Evolutionary conservation across 2,113 vertebrate genomes (phyloP).

Genomic region (Miniopterus natalensis): DNA sequence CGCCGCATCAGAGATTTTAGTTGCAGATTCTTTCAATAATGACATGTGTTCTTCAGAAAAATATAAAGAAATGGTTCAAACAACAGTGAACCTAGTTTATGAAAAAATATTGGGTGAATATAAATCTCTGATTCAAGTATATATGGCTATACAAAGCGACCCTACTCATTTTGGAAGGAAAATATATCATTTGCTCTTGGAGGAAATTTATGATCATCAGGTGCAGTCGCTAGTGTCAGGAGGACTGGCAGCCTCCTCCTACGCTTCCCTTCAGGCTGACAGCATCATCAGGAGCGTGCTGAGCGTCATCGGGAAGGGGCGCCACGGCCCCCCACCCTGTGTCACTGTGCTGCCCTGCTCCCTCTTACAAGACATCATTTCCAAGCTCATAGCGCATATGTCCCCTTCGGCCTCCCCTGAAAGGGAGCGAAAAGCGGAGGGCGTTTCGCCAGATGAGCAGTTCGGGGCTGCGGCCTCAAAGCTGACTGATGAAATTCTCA

Average conservation of each 20-base stretch:
- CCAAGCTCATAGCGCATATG: slow-evolving; percentile 68
- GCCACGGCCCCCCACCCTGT: slow-evolving; percentile 47
- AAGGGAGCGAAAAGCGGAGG: slow-evolving; percentile 2
- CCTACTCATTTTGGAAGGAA: slow-evolving; percentile 69
- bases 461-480: slow-evolving; percentile 66
- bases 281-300: slow-evolving; percentile 80
- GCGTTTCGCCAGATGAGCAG: neutral
- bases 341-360: slow-evolving; percentile 73
- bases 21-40: slow-evolving; percentile 63
- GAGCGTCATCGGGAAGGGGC: slow-evolving; percentile 33
- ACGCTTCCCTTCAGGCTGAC: slow-evolving; percentile 65
- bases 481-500: slow-evolving; percentile 77
- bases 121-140: slow-evolving; percentile 69
- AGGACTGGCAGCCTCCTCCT: slow-evolving; percentile 64
- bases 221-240: slow-evolving; percentile 77
- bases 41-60: slow-evolving; percentile 48
- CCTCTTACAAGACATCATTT: slow-evolving; percentile 75
- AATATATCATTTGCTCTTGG: slow-evolving; percentile 80
- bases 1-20: slow-evolving; percentile 75
- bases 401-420: slow-evolving; percentile 8
- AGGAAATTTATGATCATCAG: slow-evolving; percentile 81
- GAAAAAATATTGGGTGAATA: slow-evolving; percentile 74
- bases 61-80: slow-evolving; percentile 75
- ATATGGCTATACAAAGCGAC: slow-evolving; percentile 68
- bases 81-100: slow-evolving; percentile 71